Evolutionary conservation across 2,113 vertebrate species (phyloP), one percentile per base, ranked within the genome.

Genomic region (Cynoglossus semilaevis): DNA sequence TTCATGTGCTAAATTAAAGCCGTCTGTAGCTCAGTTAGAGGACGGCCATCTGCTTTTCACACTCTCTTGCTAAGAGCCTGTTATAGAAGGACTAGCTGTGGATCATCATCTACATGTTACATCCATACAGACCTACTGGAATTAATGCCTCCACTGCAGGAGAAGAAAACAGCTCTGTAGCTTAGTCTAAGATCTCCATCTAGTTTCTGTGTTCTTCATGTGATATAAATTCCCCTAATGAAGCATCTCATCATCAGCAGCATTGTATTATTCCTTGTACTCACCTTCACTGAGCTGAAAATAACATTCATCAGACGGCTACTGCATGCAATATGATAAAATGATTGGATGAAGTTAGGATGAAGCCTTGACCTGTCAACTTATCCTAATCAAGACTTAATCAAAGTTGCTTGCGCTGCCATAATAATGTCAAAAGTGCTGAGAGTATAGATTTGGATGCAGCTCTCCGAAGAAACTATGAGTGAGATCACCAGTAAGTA

Each of bases 1-100:
- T 89, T 92, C 87, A 89, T 90, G 69, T 65, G 18, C 56, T 64
- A 83, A 85, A 84, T 87, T 83, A 85, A 80, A 70, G 2, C 71
- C 76, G 85, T 64, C 72, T 58, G 62, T 58, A 74, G 78, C 58
- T 59, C 56, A 15, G 68, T 68, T 53, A 65, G 76, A 74, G 51
- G 73, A 74, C 70, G 43, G 72, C 83, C 86, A 87, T 88, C 87
- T 87, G 85, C 81, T 71, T 29, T 69, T 88, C 73, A 63, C 80
- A 81, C 79, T 72, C 72, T 76, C 80, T 72, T 65, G 57, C 74
- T 72, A 76, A 82, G 82, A 85, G 72, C 60, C 72, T 51, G 81
- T 77, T 72, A 74, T 59, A 70, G 67, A 83, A 15, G 48, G 60
- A 72, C 58, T 38, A 76, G 73, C 65, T 62, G 51, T 54, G 70